Evolutionary conservation across 2,888 invertebrate species (phyloP), one percentile per base, ranked within the genome.

Genomic region (Spilosoma lubricipeda): DNA sequence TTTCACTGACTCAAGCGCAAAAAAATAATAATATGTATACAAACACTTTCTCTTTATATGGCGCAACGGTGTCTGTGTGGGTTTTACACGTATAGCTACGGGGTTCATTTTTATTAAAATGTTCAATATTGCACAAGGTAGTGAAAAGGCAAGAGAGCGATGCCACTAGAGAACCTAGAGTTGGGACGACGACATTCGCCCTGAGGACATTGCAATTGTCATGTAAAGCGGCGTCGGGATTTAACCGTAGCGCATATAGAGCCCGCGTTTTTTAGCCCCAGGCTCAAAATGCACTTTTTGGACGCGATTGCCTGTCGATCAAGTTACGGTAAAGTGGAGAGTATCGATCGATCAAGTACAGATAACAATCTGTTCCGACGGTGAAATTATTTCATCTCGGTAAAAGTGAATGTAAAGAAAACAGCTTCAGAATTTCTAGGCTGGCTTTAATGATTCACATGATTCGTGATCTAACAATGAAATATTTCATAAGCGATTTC

Each of bases 201-300:
- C 89, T 85, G 85, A 93, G 93, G 94, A 93, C 90, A 87, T 91
- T 82, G 91, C 93, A 93, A 94, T 95, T 94, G 94, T 94, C 93
- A 94, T 94, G 94, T 94, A 93, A 94, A 94, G 90, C 91, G 90
- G 90, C 88, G 89, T 89, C 89, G 87, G 88, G 87, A 87, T 87
- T 86, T 86, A 87, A 91, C 87, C 88, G 89, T 86, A 88, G 87
- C 88, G 88, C 87, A 86, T 87, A 86, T 87, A 87, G 89, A 84
- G 87, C 85, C 86, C 83, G 86, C 85, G 87, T 86, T 85, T 88
- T 86, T 85, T 88, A 88, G 93, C 94, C 94, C 89, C 90, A 82
- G 94, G 95, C 94, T 89, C 91, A 92, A 95, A 95, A 93, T 95
- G 94, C 95, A 95, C 95, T 95, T 94, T 93, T 91, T 88, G 90